Base-by-base conservation (phyloP, 2,113 vertebrate genomes). In the Hypomesus transpacificus region DNA sequence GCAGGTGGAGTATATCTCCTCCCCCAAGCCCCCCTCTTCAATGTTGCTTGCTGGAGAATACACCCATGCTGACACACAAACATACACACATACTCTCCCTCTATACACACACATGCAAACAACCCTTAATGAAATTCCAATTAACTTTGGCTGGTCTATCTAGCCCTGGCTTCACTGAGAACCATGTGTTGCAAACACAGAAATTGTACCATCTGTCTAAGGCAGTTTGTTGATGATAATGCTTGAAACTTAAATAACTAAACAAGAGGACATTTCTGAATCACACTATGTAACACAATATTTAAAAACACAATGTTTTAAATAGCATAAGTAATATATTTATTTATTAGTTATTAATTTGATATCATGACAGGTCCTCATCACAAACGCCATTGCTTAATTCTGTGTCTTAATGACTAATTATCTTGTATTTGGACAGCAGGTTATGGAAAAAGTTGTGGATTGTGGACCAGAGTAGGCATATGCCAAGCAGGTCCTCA, bases 91-190 rank as follows among this genome's bases (percentile, higher is more conserved):
- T n/a, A 64, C 22, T 11, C 39, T 46, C 28, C 9, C 67, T 65
- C 73, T 54, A 67, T 73, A 76, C 64, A 76, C 72, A 34, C 61
- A 39, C 77, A 84, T 81, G 66, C 24, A 69, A 75, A 86, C 82
- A 78, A 85, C 86, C 85, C 89, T 87, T 91, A 92, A 92, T 92
- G 90, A 91, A 90, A 89, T 93, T 91, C 85, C 88, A 92, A 92
- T 93, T 91, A 92, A 88, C 85, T 80, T 66, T 74, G 85, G 84
- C 86, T 86, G 87, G 82, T 80, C 87, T 83, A 68, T 85, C 80
- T 83, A 81, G 4, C 26, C 21, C 22, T 28, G 59, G 60, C 26
- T 63, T 63, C 24, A 31, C 28, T 31, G 17, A 74, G 66, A 75
- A 80, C 82, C 87, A 89, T 87, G 88, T 86, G 86, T 87, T 85